A percentile compares a stretch with the other conserved stretches of the same genome.
Evolutionary conservation across 2,888 invertebrate genomes (phyloP).

Genomic region (Agapetus fuscipes): DNA sequence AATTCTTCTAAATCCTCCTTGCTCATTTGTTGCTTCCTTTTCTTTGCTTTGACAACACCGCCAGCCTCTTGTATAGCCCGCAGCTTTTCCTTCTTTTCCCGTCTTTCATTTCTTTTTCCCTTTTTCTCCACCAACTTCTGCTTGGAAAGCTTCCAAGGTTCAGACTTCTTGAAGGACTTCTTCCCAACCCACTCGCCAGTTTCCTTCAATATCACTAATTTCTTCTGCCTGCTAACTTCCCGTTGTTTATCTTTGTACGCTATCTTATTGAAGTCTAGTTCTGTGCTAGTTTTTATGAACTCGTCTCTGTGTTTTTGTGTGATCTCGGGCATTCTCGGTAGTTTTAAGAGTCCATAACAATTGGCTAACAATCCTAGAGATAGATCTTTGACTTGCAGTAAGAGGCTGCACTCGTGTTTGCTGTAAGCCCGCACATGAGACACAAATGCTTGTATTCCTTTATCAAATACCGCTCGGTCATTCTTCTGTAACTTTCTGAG

Average conservation of each 20-base stretch:
- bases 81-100: conserved; percentile 52
- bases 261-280: conserved; percentile 65
- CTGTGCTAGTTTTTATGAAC: conserved; percentile 41
- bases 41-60: conserved; percentile 33
- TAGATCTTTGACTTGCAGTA: conserved; percentile 80
- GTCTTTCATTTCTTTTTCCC: conserved; percentile 51
- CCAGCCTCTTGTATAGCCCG: conserved; percentile 25
- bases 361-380: conserved; percentile 76
- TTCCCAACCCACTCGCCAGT: conserved; percentile 69
- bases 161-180: conserved; percentile 51
- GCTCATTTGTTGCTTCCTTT: conserved; percentile 47
- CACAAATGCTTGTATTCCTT: conserved; percentile 86
- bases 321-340: conserved; percentile 94
- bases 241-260: conserved; percentile 70
- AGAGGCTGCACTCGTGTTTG: conserved; percentile 90
- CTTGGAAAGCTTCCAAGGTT: conserved; percentile 55
- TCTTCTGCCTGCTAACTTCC: conserved; percentile 62
- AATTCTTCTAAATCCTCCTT: conserved; percentile 69
- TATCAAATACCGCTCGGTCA: conserved; percentile 75
- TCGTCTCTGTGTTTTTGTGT: conserved; percentile 50
- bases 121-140: conserved; percentile 63
- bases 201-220: conserved; percentile 57
- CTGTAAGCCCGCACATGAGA: conserved; percentile 89
- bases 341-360: conserved; percentile 79
- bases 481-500: conserved; percentile 55